phyloP scores from a whole-genome alignment of 1,140 invertebrate species.

The Batillaria attramentaria region DNA sequence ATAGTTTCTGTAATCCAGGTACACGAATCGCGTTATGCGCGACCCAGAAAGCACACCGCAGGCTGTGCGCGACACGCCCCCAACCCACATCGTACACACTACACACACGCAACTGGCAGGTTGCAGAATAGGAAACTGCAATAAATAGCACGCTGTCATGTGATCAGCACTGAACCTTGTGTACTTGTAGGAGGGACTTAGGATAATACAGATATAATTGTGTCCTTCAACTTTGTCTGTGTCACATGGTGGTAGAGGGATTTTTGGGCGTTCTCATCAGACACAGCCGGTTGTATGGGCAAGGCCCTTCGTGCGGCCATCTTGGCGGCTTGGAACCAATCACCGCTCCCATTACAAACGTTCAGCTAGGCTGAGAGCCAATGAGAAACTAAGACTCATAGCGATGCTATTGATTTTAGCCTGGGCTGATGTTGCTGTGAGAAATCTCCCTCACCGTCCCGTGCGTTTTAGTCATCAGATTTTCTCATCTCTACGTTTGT shows the following conservation, averaged over 20 bases:
- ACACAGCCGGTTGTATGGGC: neutral
- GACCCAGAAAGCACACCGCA: no score
- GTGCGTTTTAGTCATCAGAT: conserved; percentile 7
- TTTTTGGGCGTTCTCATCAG: neutral
- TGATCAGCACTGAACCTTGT: no score
- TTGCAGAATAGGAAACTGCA: no score
- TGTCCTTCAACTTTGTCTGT: conserved; percentile 7
- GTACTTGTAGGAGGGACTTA: no score
- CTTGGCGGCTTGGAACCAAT: neutral
- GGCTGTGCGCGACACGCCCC: conserved; percentile 15
- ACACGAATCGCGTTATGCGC: no score
- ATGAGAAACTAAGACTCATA: conserved; percentile 12
- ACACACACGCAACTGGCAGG: neutral
- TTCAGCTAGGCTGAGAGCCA: neutral
- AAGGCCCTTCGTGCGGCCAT: no score
- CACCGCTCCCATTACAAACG: neutral
- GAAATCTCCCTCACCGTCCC: neutral
- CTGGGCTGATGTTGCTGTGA: neutral
- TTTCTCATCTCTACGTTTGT: neutral
- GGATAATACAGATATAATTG: neutral
- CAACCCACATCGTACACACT: neutral
- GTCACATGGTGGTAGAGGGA: neutral
- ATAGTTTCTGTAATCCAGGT: no score
- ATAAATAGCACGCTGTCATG: neutral
- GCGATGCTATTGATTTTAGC: conserved; percentile 2